Evolutionary conservation across 2,113 vertebrate species (phyloP).

Genomic region (Chamaea fasciata): DNA sequence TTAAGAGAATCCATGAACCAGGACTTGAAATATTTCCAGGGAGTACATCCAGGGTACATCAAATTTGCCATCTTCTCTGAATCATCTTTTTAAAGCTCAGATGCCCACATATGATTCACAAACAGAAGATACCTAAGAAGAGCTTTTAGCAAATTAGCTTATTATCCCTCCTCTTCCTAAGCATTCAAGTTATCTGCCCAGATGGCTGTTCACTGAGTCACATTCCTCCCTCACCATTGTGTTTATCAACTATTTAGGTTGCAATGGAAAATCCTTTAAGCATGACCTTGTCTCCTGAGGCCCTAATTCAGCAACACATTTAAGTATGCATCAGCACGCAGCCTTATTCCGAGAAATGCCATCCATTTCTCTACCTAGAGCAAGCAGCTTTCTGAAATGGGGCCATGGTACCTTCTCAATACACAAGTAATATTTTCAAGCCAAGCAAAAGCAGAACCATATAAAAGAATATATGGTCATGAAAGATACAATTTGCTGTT

Average conservation of each 20-base stretch:
- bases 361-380: background rate
- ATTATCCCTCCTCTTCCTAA: background rate
- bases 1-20: background rate
- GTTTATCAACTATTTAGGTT: conserved; percentile 6
- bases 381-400: background rate
- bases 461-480: background rate
- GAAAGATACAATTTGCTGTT: background rate
- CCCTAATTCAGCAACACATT: background rate
- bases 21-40: background rate
- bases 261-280: conserved; percentile 10
- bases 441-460: background rate
- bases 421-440: background rate
- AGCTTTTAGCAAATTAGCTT: background rate
- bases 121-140: background rate
- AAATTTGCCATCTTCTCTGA: background rate
- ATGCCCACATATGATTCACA: background rate
- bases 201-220: background rate
- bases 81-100: background rate
- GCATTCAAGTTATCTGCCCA: background rate
- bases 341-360: background rate
- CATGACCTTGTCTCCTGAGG: background rate
- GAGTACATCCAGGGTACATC: background rate
- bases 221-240: background rate
- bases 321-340: background rate
- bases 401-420: background rate